Evolutionary conservation across 2,888 invertebrate genomes (phyloP).

Genomic region (Hydroisotoma schaefferi): DNA sequence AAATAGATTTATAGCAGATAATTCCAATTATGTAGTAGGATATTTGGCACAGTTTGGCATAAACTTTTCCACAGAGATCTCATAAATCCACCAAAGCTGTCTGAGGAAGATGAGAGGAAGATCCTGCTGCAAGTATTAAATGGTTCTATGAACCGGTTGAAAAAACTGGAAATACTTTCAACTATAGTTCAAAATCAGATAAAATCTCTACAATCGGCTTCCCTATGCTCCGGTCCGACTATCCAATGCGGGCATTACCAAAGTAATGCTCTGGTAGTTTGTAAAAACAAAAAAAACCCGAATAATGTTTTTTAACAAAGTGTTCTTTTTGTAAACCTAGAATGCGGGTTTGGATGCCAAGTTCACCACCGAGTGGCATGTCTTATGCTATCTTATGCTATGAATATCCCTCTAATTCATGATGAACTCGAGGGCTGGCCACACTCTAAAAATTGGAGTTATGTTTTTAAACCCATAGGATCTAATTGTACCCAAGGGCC

Average conservation of each 20-base stretch:
- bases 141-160: no score
- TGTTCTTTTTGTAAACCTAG: constrained; percentile 10
- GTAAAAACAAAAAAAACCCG: not conserved
- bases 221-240: not conserved
- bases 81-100: not conserved
- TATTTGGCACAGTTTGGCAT: no score
- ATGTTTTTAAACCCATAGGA: constrained; percentile 18
- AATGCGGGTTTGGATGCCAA: constrained; percentile 32
- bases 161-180: no score
- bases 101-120: not conserved
- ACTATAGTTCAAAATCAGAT: not conserved
- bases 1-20: no score
- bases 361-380: constrained; percentile 28
- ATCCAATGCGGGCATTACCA: not conserved
- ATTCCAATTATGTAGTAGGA: no score
- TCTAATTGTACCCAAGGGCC: constrained; percentile 12
- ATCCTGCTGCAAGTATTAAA: no score
- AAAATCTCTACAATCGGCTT: not conserved
- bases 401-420: constrained; percentile 29
- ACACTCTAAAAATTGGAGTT: constrained; percentile 11
- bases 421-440: constrained; percentile 19
- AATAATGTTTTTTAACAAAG: not conserved
- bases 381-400: constrained; percentile 19
- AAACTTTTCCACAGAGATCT: not conserved
- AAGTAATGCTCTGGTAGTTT: not conserved